Evolutionary conservation across 2,888 invertebrate species (phyloP), one percentile per base, ranked within the genome.

Genomic region (Epistrophella euchroma): DNA sequence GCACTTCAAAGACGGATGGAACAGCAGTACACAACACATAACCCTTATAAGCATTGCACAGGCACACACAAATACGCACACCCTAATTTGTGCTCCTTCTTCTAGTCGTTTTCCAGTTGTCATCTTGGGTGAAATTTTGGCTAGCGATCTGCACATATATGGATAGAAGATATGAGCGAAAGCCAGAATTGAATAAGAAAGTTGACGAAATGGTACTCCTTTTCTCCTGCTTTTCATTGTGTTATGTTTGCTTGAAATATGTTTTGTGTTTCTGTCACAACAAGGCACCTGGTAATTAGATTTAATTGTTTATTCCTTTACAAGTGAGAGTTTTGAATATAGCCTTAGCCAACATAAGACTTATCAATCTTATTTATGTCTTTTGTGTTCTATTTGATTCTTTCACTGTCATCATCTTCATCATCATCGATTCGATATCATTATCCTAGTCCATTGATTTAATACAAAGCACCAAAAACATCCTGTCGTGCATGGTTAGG

Each of bases 241-340:
- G 40, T 40, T 35, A 35, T 35, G 35, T 35, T 35, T 35, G 35
- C 11, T 37, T 37, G 37, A 0, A 4, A 1, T 37, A 13, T 37
- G 13, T 37, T 37, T 37, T 37, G 71, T 71, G 55, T n/a, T 28
- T 32, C 35, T 77, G 62, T 28, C 78, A 78, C 28, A 56, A 64
- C 52, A 55, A 50, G 15, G 37, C 28, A 32, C 71, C 43, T 71
- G 47, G 10, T 25, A 25, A 22, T 25, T 15, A 55, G 71, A 64
- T 64, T 78, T 64, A 78, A 78, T 72, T 72, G 64, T 78, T 64
- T 47, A 64, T 71, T 56, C 35, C 43, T 71, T 7, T 5, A 13
- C 13, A 50, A 11, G 11, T 2, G 10, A 10, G 13, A 50, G 17
- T 0, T 7, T 15, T 43, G 6, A 2, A 43, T 0, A n/a, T 0